A percentile compares a stretch with the other conserved stretches of the same genome.
Evolutionary conservation across 2,888 invertebrate species (phyloP).

Genomic region (Perdita meconis): DNA sequence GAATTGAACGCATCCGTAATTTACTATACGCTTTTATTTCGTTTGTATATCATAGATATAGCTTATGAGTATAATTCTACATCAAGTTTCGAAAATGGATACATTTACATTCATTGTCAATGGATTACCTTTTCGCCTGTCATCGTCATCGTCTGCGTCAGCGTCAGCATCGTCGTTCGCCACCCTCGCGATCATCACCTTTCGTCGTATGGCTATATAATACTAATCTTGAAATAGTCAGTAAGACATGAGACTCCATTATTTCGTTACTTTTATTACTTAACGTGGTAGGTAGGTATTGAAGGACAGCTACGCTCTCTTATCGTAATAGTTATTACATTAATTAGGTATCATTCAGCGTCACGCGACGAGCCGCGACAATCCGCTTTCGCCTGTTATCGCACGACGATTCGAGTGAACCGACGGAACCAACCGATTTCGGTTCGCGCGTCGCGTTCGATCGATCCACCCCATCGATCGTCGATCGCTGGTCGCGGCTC

Average conservation of each 20-base stretch:
- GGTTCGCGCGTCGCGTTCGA: slow-evolving; percentile 28
- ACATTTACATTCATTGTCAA: slow-evolving; percentile 85
- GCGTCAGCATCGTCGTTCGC: slow-evolving; percentile 62
- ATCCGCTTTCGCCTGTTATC: background rate
- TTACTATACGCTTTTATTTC: slow-evolving; percentile 84
- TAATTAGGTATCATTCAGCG: slow-evolving; percentile 79
- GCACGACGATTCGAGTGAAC: background rate
- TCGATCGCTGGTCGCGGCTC: slow-evolving; percentile 32
- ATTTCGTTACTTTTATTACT: slow-evolving; percentile 78
- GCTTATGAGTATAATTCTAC: slow-evolving; percentile 84
- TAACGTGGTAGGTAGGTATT: slow-evolving; percentile 80
- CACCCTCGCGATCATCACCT: slow-evolving; percentile 59
- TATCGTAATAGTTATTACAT: slow-evolving; percentile 81
- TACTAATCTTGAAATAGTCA: slow-evolving; percentile 81
- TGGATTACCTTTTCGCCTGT: slow-evolving; percentile 79
- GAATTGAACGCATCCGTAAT: slow-evolving; percentile 61
- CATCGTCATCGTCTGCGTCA: slow-evolving; percentile 49
- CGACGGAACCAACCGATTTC: slow-evolving; percentile 11
- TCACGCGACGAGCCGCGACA: slow-evolving; percentile 61
- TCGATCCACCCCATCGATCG: slow-evolving; percentile 12
- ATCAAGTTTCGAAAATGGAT: slow-evolving; percentile 84
- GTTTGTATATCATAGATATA: slow-evolving; percentile 84
- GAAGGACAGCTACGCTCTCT: slow-evolving; percentile 83
- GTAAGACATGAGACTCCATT: slow-evolving; percentile 79
- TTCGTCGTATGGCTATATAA: slow-evolving; percentile 71